These are phyloP conservation scores for Cardinalis cardinalis DNA, from an alignment of 2,113 vertebrate genomes.

Conservation along the genomic window DNA sequence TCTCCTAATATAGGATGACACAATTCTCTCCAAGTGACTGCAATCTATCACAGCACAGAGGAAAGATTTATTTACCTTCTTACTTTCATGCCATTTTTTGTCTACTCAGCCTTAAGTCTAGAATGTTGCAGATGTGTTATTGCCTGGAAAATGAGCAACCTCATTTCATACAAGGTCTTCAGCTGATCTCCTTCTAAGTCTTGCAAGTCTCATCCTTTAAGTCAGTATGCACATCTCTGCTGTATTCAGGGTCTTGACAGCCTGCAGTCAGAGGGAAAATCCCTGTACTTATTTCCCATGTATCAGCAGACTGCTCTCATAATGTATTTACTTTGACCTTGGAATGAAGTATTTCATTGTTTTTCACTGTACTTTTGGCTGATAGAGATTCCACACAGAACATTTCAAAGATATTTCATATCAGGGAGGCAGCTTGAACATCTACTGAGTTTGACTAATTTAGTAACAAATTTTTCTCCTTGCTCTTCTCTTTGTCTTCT, in stretches of 20 bases:
- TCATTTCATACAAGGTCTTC: not conserved
- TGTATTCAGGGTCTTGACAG: not conserved
- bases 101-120: not conserved
- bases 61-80: not conserved
- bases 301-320: not conserved
- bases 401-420: not conserved
- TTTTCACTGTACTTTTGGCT: not conserved
- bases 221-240: not conserved
- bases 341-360: not conserved
- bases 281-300: not conserved
- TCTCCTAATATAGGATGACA: not conserved
- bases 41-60: not conserved
- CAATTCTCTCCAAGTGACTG: not conserved
- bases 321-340: not conserved
- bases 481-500: slow-evolving; percentile 19
- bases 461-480: slow-evolving; percentile 3
- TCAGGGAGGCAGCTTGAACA: not conserved
- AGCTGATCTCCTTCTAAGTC: not conserved
- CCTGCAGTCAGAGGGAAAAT: not conserved
- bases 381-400: not conserved
- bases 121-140: not conserved
- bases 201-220: not conserved
- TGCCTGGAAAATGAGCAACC: not conserved
- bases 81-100: not conserved
- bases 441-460: not conserved